These are phyloP conservation scores for Ichneumoninae sp. DNA, from an alignment of 2,888 invertebrate species.

Conservation along the genomic window DNA sequence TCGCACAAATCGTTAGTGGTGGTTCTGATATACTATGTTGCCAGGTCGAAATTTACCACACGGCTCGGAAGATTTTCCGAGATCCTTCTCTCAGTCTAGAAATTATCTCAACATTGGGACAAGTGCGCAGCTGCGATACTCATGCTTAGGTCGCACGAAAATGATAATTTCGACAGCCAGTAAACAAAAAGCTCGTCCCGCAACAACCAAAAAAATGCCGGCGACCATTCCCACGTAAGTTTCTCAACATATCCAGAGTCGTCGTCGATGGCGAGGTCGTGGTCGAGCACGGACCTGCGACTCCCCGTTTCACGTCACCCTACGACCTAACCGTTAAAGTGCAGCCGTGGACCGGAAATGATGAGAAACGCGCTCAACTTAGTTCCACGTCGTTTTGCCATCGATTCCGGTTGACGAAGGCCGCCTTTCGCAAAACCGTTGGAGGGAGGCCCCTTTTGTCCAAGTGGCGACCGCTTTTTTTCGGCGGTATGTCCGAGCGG, in stretches of 20 bases:
- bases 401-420: neutral
- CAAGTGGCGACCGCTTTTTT: neutral
- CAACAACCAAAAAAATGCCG: too few relatives aligned
- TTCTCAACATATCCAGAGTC: neutral
- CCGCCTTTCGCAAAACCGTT: neutral
- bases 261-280: slow-evolving; percentile 1
- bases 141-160: too few relatives aligned
- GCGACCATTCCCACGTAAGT: neutral
- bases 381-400: neutral
- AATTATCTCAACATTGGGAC: too few relatives aligned
- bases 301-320: neutral
- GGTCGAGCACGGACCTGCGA: neutral
- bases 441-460: neutral
- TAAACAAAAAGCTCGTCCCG: too few relatives aligned
- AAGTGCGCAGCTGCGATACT: too few relatives aligned
- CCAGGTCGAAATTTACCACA: too few relatives aligned
- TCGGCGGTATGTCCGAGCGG: slow-evolving; percentile 36
- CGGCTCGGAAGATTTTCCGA: too few relatives aligned
- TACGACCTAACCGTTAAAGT: neutral
- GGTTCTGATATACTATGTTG: too few relatives aligned
- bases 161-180: too few relatives aligned
- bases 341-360: neutral
- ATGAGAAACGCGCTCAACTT: neutral
- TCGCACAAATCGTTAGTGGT: too few relatives aligned
- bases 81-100: too few relatives aligned